Evolutionary conservation across 1,140 invertebrate species (phyloP).

Genomic region (Cydia strobilella): DNA sequence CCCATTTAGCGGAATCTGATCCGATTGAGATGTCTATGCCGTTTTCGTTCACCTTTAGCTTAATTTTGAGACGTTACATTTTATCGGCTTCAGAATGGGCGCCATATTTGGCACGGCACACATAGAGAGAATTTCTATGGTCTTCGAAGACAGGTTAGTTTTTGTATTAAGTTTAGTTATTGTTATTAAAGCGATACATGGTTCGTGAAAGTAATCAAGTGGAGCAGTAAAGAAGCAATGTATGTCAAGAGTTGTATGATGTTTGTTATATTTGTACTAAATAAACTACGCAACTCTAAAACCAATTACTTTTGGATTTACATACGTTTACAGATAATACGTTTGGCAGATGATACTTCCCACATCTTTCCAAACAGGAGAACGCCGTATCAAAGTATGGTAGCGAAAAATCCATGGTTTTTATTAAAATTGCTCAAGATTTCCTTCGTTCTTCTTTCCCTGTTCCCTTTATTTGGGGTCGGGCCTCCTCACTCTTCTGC

Average conservation of each 20-base stretch:
- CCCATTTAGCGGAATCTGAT: slow-evolving; percentile 53
- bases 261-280: too few relatives aligned
- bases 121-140: background rate
- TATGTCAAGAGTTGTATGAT: background rate
- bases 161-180: background rate
- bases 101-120: slow-evolving; percentile 8
- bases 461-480: too few relatives aligned
- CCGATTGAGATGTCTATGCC: slow-evolving; percentile 57
- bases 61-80: slow-evolving; percentile 31
- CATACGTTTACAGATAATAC: too few relatives aligned
- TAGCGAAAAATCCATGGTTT: background rate
- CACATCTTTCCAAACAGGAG: background rate
- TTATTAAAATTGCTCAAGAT: too few relatives aligned
- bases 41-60: slow-evolving; percentile 51
- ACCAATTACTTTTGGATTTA: background rate
- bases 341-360: too few relatives aligned
- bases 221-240: background rate
- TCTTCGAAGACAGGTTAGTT: background rate
- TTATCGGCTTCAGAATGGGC: background rate
- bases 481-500: too few relatives aligned
- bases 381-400: background rate
- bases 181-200: background rate
- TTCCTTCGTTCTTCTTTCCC: too few relatives aligned
- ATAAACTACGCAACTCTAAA: too few relatives aligned
- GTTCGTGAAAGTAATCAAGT: background rate